Base-by-base conservation (phyloP, 2,888 invertebrate species). In the Chymomyza amoena region DNA sequence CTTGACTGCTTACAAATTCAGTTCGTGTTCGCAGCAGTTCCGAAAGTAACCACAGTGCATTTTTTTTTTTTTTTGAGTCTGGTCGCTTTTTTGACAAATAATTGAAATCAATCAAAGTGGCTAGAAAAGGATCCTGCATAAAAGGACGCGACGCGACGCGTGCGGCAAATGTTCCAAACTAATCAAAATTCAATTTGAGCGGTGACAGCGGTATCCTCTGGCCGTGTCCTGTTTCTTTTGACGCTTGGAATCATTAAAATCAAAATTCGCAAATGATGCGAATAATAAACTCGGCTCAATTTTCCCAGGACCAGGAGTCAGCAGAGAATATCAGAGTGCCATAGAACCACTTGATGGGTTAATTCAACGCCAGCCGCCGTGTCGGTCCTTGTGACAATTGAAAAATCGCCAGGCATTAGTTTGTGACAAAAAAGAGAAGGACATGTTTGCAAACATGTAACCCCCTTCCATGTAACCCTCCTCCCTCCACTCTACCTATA, bases 231-330 rank as follows among this genome's bases (percentile, higher is more conserved):
- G 25, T 15, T 9, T 20, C 52, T 60, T 56, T 67, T 54, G 66
- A 10, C 69, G 65, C 65, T 84, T 72, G n/a, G 75, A 81, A 80
- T 86, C 84, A 82, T 89, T 88, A 77, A 87, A 89, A 89, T 90
- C 88, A 81, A 89, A 90, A 89, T 84, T 89, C 85, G 81, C 88
- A 89, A 90, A 89, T 89, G 89, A 90, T 87, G 88, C 89, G 89
- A 79, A 73, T 89, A 90, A 89, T 89, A 78, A 83, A 89, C 84
- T 80, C 69, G 70, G 52, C 66, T 45, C 52, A 25, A 52, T 60
- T 81, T 89, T 89, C 88, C 88, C 89, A 87, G 68, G 71, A 50
- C 63, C 56, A 61, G 52, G 50, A 65, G 64, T 36, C 59, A 18
- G 20, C 36, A 61, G 61, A 65, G 68, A 32, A 7, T 32, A 7